Percentiles rank a stretch among this genome's conserved stretches.
phyloP scores from a whole-genome alignment of 2,888 invertebrate species.

The Dendrolimus houi region DNA sequence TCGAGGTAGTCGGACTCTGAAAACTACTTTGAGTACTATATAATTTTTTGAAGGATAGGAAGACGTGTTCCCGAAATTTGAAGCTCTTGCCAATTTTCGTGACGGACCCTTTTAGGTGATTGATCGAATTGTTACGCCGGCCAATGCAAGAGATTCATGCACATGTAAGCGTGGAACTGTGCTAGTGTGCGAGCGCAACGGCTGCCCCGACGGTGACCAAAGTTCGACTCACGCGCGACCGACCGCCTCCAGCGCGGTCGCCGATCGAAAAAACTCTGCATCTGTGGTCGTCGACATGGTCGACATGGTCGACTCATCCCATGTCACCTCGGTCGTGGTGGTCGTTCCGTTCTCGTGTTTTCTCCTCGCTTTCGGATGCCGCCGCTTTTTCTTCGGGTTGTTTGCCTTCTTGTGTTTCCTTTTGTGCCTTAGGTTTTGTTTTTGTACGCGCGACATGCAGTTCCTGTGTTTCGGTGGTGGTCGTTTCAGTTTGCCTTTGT shows the following conservation, averaged over 20 bases:
- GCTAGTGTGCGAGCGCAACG: conserved; percentile 70
- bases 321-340: conserved; percentile 62
- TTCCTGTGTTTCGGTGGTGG: conserved; percentile 60
- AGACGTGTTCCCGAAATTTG: background rate
- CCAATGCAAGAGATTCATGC: conserved; percentile 44
- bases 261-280: conserved; percentile 75
- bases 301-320: conserved; percentile 71
- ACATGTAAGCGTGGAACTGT: conserved; percentile 65
- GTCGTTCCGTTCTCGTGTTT: conserved; percentile 65
- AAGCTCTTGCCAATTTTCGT: background rate
- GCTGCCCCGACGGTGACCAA: conserved; percentile 67
- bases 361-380: conserved; percentile 74
- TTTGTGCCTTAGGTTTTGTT: conserved; percentile 56
- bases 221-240: conserved; percentile 67
- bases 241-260: conserved; percentile 74
- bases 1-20: background rate
- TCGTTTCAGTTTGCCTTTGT: conserved; percentile 60
- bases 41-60: too few species aligned
- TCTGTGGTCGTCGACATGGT: conserved; percentile 70
- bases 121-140: conserved; percentile 13
- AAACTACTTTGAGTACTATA: too few species aligned
- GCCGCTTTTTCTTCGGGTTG: conserved; percentile 67
- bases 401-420: conserved; percentile 70
- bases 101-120: conserved; percentile 2
- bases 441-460: conserved; percentile 67